Base-by-base conservation (phyloP, 1,140 invertebrate species). In the Arctopsyche grandis region DNA sequence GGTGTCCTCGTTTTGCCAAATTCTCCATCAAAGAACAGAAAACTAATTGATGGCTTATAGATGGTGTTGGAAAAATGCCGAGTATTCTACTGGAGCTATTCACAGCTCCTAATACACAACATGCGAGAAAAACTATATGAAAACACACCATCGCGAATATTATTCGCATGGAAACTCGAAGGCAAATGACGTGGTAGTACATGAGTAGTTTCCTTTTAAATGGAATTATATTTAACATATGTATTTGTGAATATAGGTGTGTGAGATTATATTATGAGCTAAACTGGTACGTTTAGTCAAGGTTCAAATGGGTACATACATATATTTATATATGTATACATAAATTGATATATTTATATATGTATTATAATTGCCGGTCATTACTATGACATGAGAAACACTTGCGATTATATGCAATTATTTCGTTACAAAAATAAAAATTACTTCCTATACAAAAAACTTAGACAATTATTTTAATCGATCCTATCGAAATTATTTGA, bases 11-110 rank as follows among this genome's bases (percentile, higher is more conserved):
- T 66, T 84, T 85, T 0, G 83, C 84, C 16, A 91, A 79, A 56
- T 85, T 86, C 69, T 84, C 81, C 5, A 83, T 83, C 3, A 89
- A 38, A 14, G 85, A 81, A 78, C 84, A 78, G 77, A 88, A 88
- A 38, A 89, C 85, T 43, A 87, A 83, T 79, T 88, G 86, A 83
- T 90, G 88, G 81, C 88, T 89, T 5, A 80, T 80, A 0, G 84
- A 86, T 48, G 88, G 86, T 16, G 86, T 84, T 22, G 89, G 88
- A 78, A 87, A 86, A 21, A 90, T 82, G 16, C 83, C 85, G 26
- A 90, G 83, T 78, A 90, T 88, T 73, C 19, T 73, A n/a, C n/a
- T 38, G 7, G 29, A 1, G 1, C 29, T 7, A 38, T 38, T 38
- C 7, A 38, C 29, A 9, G 38, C 69, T 4, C 4, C 16, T 1